Percentiles rank a stretch among this genome's conserved stretches.
Evolutionary conservation across 2,888 invertebrate genomes (phyloP).

Genomic region (Physocephala rufipes): DNA sequence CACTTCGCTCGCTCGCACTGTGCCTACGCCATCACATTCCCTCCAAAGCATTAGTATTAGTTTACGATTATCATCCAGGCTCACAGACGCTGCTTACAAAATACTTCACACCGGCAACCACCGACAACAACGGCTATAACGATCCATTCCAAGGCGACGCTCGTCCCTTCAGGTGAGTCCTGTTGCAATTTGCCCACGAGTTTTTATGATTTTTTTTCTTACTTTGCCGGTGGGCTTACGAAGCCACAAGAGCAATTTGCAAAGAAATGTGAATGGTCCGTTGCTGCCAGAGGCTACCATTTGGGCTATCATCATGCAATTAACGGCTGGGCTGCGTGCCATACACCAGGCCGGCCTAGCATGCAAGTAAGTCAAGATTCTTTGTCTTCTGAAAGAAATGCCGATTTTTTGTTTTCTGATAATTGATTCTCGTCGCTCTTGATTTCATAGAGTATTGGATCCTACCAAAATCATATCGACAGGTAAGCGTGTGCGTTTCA

Average conservation of each 20-base stretch:
- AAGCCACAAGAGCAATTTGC: constrained; percentile 66
- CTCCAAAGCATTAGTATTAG: constrained; percentile 83
- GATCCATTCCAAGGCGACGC: constrained; percentile 88
- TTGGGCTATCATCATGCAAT: constrained; percentile 95
- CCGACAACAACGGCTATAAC: constrained; percentile 71
- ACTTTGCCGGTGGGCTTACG: constrained; percentile 17
- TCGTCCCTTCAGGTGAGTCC: constrained; percentile 64
- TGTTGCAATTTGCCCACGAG: neutral
- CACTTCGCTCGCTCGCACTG: neutral
- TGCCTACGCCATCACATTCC: no score
- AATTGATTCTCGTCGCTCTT: neutral
- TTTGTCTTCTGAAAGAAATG: neutral
- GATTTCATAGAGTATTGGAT: constrained; percentile 79
- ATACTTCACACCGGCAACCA: constrained; percentile 76
- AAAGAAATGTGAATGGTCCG: constrained; percentile 72
- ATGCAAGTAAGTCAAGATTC: constrained; percentile 68
- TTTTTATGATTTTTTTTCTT: constrained; percentile 29
- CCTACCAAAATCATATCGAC: constrained; percentile 90
- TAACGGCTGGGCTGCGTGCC: constrained; percentile 90
- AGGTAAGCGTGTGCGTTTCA: constrained; percentile 81
- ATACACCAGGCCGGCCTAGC: constrained; percentile 80
- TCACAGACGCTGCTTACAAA: constrained; percentile 87
- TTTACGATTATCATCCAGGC: constrained; percentile 94
- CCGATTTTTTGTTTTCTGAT: neutral
- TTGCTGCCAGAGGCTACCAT: constrained; percentile 89